Conservation (phyloP, 1,140 invertebrate species). For the Vollenhovia emeryi region DNA sequence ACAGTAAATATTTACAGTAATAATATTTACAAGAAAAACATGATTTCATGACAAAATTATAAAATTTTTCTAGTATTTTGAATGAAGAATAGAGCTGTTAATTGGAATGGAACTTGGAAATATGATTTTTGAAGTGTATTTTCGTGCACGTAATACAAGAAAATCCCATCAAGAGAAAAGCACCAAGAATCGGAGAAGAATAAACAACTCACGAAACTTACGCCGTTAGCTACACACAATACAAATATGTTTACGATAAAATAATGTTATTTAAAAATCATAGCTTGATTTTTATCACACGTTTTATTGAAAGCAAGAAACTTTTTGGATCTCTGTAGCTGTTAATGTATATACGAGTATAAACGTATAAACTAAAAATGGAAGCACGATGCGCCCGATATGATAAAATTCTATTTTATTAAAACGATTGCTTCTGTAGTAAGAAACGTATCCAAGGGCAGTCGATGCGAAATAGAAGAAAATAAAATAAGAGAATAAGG, state of each 20-base stretch:
- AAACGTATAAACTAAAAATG: not conserved
- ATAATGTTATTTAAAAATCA: not conserved
- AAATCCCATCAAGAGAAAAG: not conserved
- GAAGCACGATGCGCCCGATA: not conserved
- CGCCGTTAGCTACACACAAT: not conserved
- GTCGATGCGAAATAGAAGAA: not conserved
- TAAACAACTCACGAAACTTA: constrained; percentile 17
- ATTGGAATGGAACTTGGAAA: not conserved
- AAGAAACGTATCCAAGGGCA: not conserved
- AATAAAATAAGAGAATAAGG: not conserved
- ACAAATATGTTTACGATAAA: constrained; percentile 38
- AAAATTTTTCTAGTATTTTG: not conserved
- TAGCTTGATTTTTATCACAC: not conserved
- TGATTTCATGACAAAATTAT: not conserved
- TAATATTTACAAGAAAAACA: not conserved
- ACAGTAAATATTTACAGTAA: constrained; percentile 9
- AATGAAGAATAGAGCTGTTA: not conserved
- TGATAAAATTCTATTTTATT: not conserved
- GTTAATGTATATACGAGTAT: not conserved
- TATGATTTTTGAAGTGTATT: constrained; percentile 8
- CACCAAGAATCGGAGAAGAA: not conserved
- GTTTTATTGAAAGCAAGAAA: not conserved
- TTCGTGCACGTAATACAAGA: not conserved
- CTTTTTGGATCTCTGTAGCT: not conserved
- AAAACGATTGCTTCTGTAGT: not conserved